A percentile compares a stretch with the other conserved stretches of the same genome.
These are phyloP conservation scores for Tribolium castaneum DNA, from an alignment of 1,140 invertebrate genomes.

Conservation along the genomic window DNA sequence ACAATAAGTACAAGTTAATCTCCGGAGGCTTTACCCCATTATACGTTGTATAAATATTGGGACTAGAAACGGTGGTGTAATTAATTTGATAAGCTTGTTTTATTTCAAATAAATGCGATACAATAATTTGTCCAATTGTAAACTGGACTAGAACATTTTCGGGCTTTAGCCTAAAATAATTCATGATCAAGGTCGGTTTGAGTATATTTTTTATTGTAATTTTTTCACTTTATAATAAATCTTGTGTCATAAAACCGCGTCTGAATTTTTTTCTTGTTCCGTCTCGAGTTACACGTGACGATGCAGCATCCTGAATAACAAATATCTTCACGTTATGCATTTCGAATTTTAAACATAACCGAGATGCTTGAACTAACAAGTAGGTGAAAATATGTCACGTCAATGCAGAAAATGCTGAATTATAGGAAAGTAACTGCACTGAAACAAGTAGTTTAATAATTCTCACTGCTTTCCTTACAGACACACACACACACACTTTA, in stretches of 20 bases:
- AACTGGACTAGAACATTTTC: not conserved
- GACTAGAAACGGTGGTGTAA: not conserved
- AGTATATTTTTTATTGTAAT: no score
- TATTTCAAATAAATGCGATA: not conserved
- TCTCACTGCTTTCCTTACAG: not conserved
- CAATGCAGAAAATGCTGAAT: not conserved
- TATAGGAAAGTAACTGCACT: not conserved
- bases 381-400: constrained; percentile 1
- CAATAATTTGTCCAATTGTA: not conserved
- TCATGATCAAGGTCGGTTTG: no score
- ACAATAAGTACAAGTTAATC: not conserved
- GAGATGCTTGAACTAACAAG: constrained; percentile 4
- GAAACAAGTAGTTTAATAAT: not conserved
- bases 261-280: not conserved
- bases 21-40: not conserved
- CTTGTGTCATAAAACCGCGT: not conserved
- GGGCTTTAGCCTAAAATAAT: not conserved
- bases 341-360: not conserved
- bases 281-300: not conserved
- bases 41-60: not conserved
- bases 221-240: no score
- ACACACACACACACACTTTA: not conserved
- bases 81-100: not conserved
- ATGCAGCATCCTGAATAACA: not conserved
- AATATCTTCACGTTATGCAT: not conserved